Conservation (phyloP, 1,140 invertebrate genomes). For the Aphidius gifuensis region DNA sequence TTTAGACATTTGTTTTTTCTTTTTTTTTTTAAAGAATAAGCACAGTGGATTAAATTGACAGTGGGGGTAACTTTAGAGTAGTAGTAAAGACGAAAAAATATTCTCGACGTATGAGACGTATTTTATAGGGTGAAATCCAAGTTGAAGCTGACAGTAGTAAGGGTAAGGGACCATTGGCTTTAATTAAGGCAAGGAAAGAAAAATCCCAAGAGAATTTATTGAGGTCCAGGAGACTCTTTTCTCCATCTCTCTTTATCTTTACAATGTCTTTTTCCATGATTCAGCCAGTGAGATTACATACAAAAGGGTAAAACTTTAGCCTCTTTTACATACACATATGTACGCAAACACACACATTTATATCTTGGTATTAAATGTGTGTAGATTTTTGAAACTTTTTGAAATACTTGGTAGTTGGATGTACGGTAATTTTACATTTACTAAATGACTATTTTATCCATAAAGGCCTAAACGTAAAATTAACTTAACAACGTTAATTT, state of each 20-base stretch:
- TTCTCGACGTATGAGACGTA: background rate
- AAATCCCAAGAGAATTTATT: conserved; percentile 54
- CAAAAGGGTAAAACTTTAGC: conserved; percentile 25
- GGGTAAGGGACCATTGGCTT: conserved; percentile 36
- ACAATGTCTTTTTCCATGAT: conserved; percentile 28
- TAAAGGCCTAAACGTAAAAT: conserved; percentile 42
- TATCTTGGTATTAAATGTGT: background rate
- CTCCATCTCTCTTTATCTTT: conserved; percentile 8
- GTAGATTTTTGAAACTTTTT: conserved; percentile 12
- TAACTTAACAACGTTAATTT: conserved; percentile 39
- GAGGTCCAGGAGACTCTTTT: conserved; percentile 35
- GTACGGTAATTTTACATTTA: conserved; percentile 41
- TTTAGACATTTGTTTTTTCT: too few relatives aligned
- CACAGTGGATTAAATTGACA: too few relatives aligned
- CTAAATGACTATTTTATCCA: conserved; percentile 34
- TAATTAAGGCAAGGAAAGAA: conserved; percentile 55
- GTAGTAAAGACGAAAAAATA: background rate
- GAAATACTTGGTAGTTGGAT: conserved; percentile 17
- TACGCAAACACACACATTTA: conserved; percentile 6
- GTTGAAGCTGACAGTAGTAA: conserved; percentile 33
- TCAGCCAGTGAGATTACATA: conserved; percentile 16
- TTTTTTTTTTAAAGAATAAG: too few relatives aligned
- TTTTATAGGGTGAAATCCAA: conserved; percentile 31
- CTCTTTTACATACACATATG: background rate
- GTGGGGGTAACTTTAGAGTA: background rate